Evolutionary conservation across 1,140 invertebrate species (phyloP).

Genomic region (Papilio dardanus): DNA sequence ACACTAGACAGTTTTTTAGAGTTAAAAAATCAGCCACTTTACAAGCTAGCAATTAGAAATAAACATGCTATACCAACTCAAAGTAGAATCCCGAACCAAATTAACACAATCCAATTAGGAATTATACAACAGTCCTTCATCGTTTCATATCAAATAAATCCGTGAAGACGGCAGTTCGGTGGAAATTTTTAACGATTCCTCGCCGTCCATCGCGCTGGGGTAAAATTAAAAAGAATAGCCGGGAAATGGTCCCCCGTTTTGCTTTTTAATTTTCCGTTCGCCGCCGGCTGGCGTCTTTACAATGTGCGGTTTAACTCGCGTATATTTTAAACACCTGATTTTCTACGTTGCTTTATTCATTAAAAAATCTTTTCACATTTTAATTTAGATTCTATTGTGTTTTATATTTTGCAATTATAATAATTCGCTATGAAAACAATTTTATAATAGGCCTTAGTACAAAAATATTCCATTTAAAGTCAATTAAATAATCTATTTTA

Average conservation of each 20-base stretch:
- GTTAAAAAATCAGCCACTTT: no score
- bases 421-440: background rate
- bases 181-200: conserved; percentile 76
- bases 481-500: no score
- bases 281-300: conserved; percentile 53
- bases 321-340: conserved; percentile 47
- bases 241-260: conserved; percentile 68
- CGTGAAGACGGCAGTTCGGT: conserved; percentile 50
- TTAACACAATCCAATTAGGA: conserved; percentile 54
- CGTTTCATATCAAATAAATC: conserved; percentile 67
- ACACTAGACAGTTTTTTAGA: no score
- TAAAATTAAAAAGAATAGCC: conserved; percentile 77
- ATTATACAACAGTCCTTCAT: conserved; percentile 50
- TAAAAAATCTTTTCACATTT: conserved; percentile 36
- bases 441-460: no score
- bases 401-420: background rate
- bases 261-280: conserved; percentile 81
- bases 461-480: no score
- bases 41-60: no score
- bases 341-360: conserved; percentile 35
- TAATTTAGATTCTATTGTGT: conserved; percentile 5
- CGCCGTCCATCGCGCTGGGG: conserved; percentile 56
- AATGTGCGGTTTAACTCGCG: conserved; percentile 42
- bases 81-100: conserved; percentile 40
- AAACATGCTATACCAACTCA: no score